Evolutionary conservation across 2,113 vertebrate genomes (phyloP), one percentile per base, ranked within the genome.

Genomic region (Notechis scutatus): DNA sequence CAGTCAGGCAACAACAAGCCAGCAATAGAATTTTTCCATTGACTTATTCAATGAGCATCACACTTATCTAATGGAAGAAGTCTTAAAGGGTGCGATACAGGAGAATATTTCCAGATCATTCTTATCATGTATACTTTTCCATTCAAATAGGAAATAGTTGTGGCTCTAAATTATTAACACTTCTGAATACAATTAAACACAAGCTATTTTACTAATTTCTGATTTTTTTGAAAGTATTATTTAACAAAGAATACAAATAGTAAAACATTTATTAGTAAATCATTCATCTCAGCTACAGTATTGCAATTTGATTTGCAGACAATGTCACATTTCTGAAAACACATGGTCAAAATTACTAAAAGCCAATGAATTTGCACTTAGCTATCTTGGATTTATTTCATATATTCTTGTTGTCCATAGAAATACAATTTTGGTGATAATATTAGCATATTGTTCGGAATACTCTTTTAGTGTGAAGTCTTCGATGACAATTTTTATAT

Each of bases 201-300:
- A 94, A 94, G 91, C 94, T 95, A 89, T 47, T 87, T 91, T 95
- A 95, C 95, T 97, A 95, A 96, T 94, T 96, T 95, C 81, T 52
- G 4, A 55, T 94, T 92, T 50, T 14, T 55, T 61, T 55, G 50
- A 85, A 89, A 94, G 54, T 47, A 88, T 94, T 91, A 90, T 88
- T 15, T n/a, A 18, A n/a, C 26, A 18, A 1, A 64, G 2, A 20
- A 7, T 93, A 88, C 39, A 96, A 94, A 89, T 45, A 88, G 61
- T 94, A 90, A 61, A 57, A 94, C 94, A 54, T 29, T 69, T 90
- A 12, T 3, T 92, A 89, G 50, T 95, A 94, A 74, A 94, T 69
- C n/a, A 0, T 0, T 45, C 24, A 92, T 95, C 1, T 94, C 50
- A 92, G 4, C 92, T 50, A 64, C 61, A 4, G 6, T 94, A 88